phyloP scores from a whole-genome alignment of 2,888 invertebrate species.

The Drosophila koepferae region DNA sequence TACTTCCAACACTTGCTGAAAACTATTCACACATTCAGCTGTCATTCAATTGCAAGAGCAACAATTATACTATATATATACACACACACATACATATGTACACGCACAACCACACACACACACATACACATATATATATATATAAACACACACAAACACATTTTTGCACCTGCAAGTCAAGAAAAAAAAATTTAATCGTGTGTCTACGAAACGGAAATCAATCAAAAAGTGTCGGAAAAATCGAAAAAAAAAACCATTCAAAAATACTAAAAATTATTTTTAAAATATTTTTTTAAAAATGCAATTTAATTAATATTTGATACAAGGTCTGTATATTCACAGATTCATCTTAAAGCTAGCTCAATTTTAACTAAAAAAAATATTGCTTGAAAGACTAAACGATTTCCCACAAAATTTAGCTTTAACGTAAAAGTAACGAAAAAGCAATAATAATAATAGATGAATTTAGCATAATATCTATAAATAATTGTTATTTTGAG shows the following conservation, averaged over 20 bases:
- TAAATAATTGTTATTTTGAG: constrained; percentile 37
- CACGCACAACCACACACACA: constrained; percentile 20
- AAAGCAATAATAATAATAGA: not conserved
- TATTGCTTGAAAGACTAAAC: constrained; percentile 16
- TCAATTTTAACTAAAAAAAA: constrained; percentile 12
- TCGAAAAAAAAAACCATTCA: not conserved
- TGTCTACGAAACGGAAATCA: not conserved
- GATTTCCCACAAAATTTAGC: constrained; percentile 17
- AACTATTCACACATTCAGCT: constrained; percentile 26
- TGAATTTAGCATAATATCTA: constrained; percentile 15
- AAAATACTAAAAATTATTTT: constrained; percentile 10
- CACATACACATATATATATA: constrained; percentile 8
- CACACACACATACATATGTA: constrained; percentile 13
- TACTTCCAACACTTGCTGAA: constrained; percentile 20
- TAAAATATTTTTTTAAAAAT: not conserved
- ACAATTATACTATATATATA: constrained; percentile 5
- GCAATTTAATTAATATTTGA: not conserved
- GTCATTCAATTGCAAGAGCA: constrained; percentile 29
- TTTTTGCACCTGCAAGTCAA: constrained; percentile 47
- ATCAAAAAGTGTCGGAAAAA: not conserved
- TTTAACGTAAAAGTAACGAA: constrained; percentile 48
- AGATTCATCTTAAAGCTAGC: constrained; percentile 3
- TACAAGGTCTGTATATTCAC: not conserved
- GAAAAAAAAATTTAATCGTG: constrained; percentile 10
- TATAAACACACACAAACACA: constrained; percentile 10